Evolutionary conservation across 2,888 invertebrate genomes (phyloP), one percentile per base, ranked within the genome.

Genomic region (Hypomecis atomaria): DNA sequence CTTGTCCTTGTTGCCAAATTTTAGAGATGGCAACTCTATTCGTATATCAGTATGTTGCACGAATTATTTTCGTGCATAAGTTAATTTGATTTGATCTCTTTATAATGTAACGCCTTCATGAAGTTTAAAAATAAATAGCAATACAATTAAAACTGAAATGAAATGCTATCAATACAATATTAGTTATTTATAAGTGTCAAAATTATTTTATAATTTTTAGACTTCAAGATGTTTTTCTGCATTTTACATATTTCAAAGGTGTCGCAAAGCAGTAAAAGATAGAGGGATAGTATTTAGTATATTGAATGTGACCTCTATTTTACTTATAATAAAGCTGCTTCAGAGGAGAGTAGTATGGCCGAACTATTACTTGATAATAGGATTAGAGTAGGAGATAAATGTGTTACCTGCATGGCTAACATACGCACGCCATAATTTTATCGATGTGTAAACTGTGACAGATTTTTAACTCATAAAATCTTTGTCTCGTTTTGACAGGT

Each of bases 81-180:
- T 43, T 10, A 45, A 40, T 52, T 62, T 55, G 40, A 33, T 62
- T 34, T 64, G 63, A 64, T 64, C 63, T 64, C 63, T 58, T 33
- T 56, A 33, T 5, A 56, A 45, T 52, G 52, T 45, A 62, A 58
- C 57, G 23, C 43, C 52, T 53, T 34, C 3, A 34, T 40, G n/a
- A 63, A 58, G 43, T 47, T 50, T 57, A 11, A 45, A 45, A 45
- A 42, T 40, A 37, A 49, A 43, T 23, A 23, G 3, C 23, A 23
- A 23, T 23, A 3, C 23, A 34, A 33, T 40, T 59, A 36, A 43
- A 36, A 36, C 23, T 23, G 1, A 44, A 42, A 34, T 3, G 7
- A 34, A 11, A 13, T 44, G n/a, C n/a, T n/a, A n/a, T n/a, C n/a
- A n/a, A n/a, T n/a, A n/a, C n/a, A n/a, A n/a, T n/a, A n/a, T n/a